A percentile compares a stretch with the other conserved stretches of the same genome.
These are phyloP conservation scores for Porites cylindrica DNA, from an alignment of 92 coral and sea anemone species.

Conservation along the genomic window DNA sequence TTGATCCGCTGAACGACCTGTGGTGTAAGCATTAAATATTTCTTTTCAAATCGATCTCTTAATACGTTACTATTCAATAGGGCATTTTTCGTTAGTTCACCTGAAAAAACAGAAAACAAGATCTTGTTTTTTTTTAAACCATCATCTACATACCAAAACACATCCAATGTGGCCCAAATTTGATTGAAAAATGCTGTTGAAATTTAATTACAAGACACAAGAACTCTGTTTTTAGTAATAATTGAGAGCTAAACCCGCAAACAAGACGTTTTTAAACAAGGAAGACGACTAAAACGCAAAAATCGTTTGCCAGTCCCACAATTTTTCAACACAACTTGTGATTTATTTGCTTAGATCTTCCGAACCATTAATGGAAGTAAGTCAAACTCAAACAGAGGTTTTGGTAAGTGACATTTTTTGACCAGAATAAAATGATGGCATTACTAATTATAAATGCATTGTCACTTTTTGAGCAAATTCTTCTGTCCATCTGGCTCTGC, in stretches of 20 bases:
- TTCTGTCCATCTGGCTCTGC: conserved; percentile 73
- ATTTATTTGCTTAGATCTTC: conserved; percentile 14
- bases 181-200: conserved; percentile 51
- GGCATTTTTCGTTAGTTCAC: not conserved
- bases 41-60: conserved; percentile 35
- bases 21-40: conserved; percentile 5
- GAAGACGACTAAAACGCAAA: conserved; percentile 17
- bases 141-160: conserved; percentile 6
- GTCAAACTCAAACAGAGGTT: conserved; percentile 44
- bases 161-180: conserved; percentile 5
- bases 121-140: not conserved
- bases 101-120: not conserved
- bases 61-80: not conserved
- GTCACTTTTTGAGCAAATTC: conserved; percentile 41
- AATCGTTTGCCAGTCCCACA: not conserved
- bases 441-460: conserved; percentile 52
- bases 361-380: conserved; percentile 8
- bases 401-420: conserved; percentile 10
- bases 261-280: conserved; percentile 58
- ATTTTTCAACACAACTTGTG: conserved; percentile 1
- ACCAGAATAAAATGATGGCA: conserved; percentile 19
- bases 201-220: conserved; percentile 46
- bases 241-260: conserved; percentile 40
- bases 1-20: conserved; percentile 25
- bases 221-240: conserved; percentile 52